Evolutionary conservation across 1,140 invertebrate species (phyloP).

Genomic region (Littorina saxatilis): DNA sequence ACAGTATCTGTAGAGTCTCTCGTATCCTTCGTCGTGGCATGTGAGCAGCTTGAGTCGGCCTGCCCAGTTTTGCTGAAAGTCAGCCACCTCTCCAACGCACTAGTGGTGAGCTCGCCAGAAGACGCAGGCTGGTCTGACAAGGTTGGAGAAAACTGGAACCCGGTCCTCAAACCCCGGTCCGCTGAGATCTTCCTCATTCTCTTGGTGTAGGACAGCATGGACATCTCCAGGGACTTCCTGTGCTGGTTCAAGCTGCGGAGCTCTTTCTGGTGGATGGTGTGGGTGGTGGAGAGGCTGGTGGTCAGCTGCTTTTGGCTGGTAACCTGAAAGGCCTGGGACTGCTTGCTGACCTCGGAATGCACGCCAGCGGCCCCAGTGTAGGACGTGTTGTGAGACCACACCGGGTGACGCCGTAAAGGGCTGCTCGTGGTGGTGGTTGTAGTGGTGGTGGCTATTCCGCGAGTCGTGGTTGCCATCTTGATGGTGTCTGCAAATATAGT

Average conservation of each 20-base stretch:
- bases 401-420: not conserved
- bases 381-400: slow-evolving; percentile 27
- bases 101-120: no score
- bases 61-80: not conserved
- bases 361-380: slow-evolving; percentile 29
- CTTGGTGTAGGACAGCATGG: slow-evolving; percentile 33
- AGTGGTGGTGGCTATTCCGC: no score
- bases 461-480: no score
- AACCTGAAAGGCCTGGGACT: not conserved
- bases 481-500: no score
- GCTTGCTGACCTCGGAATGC: slow-evolving; percentile 19
- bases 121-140: no score
- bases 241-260: not conserved
- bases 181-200: slow-evolving; percentile 31
- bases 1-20: no score
- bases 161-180: slow-evolving; percentile 4
- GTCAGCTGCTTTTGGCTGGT: not conserved
- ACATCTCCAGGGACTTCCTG: slow-evolving; percentile 14
- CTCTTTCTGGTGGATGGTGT: slow-evolving; percentile 27
- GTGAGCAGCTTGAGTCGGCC: not conserved
- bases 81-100: not conserved
- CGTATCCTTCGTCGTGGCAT: no score
- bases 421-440: not conserved
- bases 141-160: no score
- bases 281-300: not conserved